Evolutionary conservation across 1,140 invertebrate species (phyloP), one percentile per base, ranked within the genome.

Genomic region (Drosophila ficusphila): DNA sequence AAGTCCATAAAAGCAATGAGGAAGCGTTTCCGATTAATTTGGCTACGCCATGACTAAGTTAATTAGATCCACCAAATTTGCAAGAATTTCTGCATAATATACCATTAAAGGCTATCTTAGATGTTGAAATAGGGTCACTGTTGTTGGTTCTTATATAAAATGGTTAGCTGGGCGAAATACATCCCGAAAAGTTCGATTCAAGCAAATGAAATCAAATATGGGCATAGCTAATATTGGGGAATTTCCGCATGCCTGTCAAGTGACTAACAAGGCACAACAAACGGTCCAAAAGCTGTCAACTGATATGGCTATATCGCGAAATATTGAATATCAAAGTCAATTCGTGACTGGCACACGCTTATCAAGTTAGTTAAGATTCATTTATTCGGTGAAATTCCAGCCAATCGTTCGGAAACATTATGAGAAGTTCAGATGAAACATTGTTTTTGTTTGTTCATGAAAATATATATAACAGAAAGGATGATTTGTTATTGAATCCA

Each of bases 261-360:
- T 67, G 69, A 73, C 41, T 73, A 39, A 42, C 16, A 25, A 53
- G 16, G 12, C 23, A 39, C 41, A 9, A 27, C 44, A 53, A 69
- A 33, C 27, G 53, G 31, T 14, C 21, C 27, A 47, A 33, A 49
- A 44, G 23, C 34, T 39, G 2, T 39, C 16, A 44, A 33, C 4
- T 54, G 16, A 16, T 34, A 33, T 39, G 23, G 38, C 23, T 25
- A 51, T 25, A 38, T 46, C 31, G 1, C 11, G 14, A 56, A 34
- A 56, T 41, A 34, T 25, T 42, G n/a, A 29, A 42, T 44, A 72
- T 52, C 12, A 51, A 46, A 52, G 31, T 5, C 19, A 46, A 33
- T 27, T 21, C n/a, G 65, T 8, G 53, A 21, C 31, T 60, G 67
- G 69, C 69, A 72, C 69, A 67, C 54, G 52, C 33, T 72, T 6